Percentiles rank a stretch among this genome's conserved stretches.
These are phyloP conservation scores for Alfaro cultratus DNA, from an alignment of 2,797 vertebrate genomes.

Conservation along the genomic window DNA sequence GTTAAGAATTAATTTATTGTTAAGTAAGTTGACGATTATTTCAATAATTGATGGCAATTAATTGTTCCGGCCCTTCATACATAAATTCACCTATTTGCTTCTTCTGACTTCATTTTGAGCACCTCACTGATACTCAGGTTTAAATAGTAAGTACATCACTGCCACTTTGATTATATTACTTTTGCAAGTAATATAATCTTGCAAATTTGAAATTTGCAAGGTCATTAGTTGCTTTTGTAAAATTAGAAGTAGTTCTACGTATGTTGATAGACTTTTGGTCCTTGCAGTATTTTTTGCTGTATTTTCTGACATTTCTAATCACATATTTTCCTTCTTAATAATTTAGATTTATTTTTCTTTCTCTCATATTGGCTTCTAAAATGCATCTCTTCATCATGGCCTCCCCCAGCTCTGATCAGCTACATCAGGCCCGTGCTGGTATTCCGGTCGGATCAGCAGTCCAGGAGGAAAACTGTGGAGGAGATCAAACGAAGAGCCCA, in stretches of 20 bases:
- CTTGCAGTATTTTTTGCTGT: not conserved
- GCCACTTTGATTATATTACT: not conserved
- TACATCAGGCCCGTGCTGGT: conserved; percentile 95
- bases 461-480: conserved; percentile 92
- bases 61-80: too few relatives aligned
- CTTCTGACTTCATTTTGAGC: too few relatives aligned
- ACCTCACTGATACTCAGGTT: too few relatives aligned
- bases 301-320: not conserved
- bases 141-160: not conserved
- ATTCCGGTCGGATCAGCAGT: conserved; percentile 92
- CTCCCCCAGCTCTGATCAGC: conserved; percentile 89
- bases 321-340: not conserved
- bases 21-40: too few relatives aligned
- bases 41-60: too few relatives aligned
- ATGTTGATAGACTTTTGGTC: not conserved
- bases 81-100: too few relatives aligned
- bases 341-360: not conserved
- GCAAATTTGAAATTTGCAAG: too few relatives aligned
- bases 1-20: too few relatives aligned
- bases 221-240: not conserved
- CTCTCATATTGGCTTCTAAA: not conserved
- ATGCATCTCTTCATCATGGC: not conserved
- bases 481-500: conserved; percentile 90
- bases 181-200: too few relatives aligned
- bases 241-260: not conserved